Evolutionary conservation across 2,113 vertebrate species (phyloP).

Genomic region (Paedocypris sp.): DNA sequence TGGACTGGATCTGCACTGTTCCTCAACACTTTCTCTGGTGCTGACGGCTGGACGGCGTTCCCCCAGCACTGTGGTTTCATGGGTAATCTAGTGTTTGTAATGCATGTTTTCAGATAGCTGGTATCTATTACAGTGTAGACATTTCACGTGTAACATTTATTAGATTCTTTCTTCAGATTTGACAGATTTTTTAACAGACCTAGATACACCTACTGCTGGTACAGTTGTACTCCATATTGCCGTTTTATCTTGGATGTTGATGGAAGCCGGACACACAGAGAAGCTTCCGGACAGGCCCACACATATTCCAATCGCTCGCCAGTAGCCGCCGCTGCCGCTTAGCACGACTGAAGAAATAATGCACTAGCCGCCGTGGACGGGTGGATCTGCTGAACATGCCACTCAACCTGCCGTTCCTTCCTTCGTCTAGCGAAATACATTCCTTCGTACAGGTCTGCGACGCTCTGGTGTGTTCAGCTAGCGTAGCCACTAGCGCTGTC

Average conservation of each 20-base stretch:
- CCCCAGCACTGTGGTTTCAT: conserved; percentile 71
- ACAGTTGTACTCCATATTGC: conserved; percentile 86
- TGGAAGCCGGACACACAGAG: conserved; percentile 55
- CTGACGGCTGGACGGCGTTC: conserved; percentile 62
- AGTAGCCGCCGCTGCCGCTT: conserved; percentile 60
- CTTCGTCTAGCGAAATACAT: conserved; percentile 69
- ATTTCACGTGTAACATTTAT: conserved; percentile 78
- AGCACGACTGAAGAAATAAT: conserved; percentile 44
- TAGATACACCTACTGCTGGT: conserved; percentile 97
- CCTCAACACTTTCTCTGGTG: conserved; percentile 42
- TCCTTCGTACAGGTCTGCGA: conserved; percentile 74
- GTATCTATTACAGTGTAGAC: conserved; percentile 96
- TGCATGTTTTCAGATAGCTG: conserved; percentile 90
- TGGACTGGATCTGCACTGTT: conserved; percentile 80
- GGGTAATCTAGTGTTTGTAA: conserved; percentile 73
- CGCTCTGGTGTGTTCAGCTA: conserved; percentile 55
- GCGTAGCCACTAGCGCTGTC: conserved; percentile 49
- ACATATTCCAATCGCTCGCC: conserved; percentile 32
- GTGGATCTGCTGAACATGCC: conserved; percentile 43
- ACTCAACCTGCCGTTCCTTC: conserved; percentile 35
- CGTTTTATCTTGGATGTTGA: conserved; percentile 69
- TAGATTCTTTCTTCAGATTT: conserved; percentile 72
- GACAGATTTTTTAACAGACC: conserved; percentile 74
- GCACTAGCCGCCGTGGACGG: conserved; percentile 40
- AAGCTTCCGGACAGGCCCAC: conserved; percentile 76